Evolutionary conservation across 2,797 vertebrate species (phyloP), one percentile per base, ranked within the genome.

Genomic region (Apogon talboti): DNA sequence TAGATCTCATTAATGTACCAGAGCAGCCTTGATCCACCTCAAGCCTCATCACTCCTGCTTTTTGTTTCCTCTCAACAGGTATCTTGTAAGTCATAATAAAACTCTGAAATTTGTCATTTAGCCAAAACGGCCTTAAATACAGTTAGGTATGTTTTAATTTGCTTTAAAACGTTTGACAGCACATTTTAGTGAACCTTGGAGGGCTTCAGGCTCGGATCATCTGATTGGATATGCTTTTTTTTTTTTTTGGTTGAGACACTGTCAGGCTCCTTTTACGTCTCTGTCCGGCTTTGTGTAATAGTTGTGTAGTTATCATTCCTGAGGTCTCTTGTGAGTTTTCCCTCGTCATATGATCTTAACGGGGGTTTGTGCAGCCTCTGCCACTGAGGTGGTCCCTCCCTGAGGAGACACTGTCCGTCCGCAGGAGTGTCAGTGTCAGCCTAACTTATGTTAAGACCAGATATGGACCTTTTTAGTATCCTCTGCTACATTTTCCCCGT

Each of bases 241-340:
- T 1, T 35, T 30, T 54, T 43, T 49, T 3, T 2, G 7, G 1
- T 28, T 56, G 19, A 4, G 33, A 7, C 1, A 3, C 38, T 56
- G 73, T 81, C 63, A 35, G 52, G 43, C 2, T 4, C 18, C 8
- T 43, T 66, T 40, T 55, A 56, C 21, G 21, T 69, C 40, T 57
- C 52, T 60, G 57, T 81, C 57, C n/a, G 11, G n/a, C 52, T 45
- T 28, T 14, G 52, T 46, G 7, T 56, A 52, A 21, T n/a, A 61
- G 58, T 28, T 11, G 46, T 84, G 78, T 72, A 64, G 76, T 81
- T 85, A 53, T 82, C 82, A 77, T 84, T 78, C 84, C 79, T 75
- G 65, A 67, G 77, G 73, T 67, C 68, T 74, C 77, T 46, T 60
- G 77, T 76, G 77, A 77, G 62, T 69, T 76, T 71, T 38, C 45